Conservation (phyloP, 2,113 vertebrate genomes). For the Euleptes europaea region DNA sequence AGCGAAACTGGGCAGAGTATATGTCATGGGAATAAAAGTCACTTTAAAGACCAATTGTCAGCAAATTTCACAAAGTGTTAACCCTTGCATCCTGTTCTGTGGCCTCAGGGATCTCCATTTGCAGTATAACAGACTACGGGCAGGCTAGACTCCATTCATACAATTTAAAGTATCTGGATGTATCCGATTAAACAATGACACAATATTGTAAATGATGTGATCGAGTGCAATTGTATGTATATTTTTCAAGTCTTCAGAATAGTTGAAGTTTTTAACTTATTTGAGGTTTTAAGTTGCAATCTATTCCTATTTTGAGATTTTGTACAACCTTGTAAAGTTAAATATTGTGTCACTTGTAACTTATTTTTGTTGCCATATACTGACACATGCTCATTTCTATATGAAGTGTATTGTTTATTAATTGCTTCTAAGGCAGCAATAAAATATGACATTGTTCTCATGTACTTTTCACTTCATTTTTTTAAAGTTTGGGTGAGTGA, state of each 20-base stretch:
- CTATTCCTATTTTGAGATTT: slow-evolving; percentile 74
- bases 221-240: slow-evolving; percentile 63
- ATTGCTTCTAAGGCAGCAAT: slow-evolving; percentile 76
- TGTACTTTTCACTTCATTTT: slow-evolving; percentile 38
- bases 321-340: slow-evolving; percentile 75
- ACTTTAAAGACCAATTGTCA: slow-evolving; percentile 1
- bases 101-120: slow-evolving; percentile 70
- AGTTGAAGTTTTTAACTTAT: slow-evolving; percentile 75
- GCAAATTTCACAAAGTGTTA: slow-evolving; percentile 46
- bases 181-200: slow-evolving; percentile 63
- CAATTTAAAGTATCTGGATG: slow-evolving; percentile 56
- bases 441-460: slow-evolving; percentile 72
- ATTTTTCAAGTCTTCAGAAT: slow-evolving; percentile 67
- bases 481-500: slow-evolving; percentile 2
- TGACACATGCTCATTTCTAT: slow-evolving; percentile 76
- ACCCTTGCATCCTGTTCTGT: slow-evolving; percentile 64
- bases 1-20: slow-evolving; percentile 39
- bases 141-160: slow-evolving; percentile 58
- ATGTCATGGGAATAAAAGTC: slow-evolving; percentile 42
- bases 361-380: slow-evolving; percentile 76
- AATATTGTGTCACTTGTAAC: slow-evolving; percentile 72
- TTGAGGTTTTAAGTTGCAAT: slow-evolving; percentile 72
- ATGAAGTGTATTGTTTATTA: slow-evolving; percentile 76
- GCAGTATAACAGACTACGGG: slow-evolving; percentile 58
- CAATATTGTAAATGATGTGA: slow-evolving; percentile 64